phyloP scores from a whole-genome alignment of 2,888 invertebrate genomes.

The Synanthedon tipuliformis region DNA sequence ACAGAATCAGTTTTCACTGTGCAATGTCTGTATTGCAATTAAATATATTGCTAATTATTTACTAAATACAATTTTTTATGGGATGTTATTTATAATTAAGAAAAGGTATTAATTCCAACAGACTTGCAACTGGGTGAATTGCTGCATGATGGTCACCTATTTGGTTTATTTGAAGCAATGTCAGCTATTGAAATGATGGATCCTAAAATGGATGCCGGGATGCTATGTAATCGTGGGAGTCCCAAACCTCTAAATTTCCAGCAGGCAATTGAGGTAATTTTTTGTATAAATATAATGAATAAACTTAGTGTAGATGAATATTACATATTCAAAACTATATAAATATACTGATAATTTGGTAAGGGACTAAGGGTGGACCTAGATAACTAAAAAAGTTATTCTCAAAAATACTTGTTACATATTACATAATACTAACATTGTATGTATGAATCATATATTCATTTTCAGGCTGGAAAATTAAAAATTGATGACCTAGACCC shows the following conservation, averaged over 20 bases:
- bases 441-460: no score
- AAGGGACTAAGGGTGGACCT: no score
- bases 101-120: slow-evolving; percentile 16
- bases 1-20: no score
- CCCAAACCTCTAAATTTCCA: slow-evolving; percentile 88
- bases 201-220: slow-evolving; percentile 99
- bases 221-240: slow-evolving; percentile 91
- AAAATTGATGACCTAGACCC: slow-evolving; percentile 82
- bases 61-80: no score
- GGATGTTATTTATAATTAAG: no score
- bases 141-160: slow-evolving; percentile 86
- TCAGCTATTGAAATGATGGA: slow-evolving; percentile 99
- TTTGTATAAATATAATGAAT: neutral
- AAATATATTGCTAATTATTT: no score
- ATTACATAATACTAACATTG: no score
- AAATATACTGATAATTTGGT: no score
- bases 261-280: slow-evolving; percentile 81
- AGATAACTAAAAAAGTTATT: no score
- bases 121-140: slow-evolving; percentile 91
- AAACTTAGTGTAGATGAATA: neutral
- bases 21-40: no score
- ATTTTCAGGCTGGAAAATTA: slow-evolving; percentile 76
- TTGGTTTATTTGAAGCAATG: slow-evolving; percentile 98
- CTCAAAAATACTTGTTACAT: no score
- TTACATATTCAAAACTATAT: no score